Base-by-base conservation (phyloP, 2,888 invertebrate species). In the Tupiocoris notatus region DNA sequence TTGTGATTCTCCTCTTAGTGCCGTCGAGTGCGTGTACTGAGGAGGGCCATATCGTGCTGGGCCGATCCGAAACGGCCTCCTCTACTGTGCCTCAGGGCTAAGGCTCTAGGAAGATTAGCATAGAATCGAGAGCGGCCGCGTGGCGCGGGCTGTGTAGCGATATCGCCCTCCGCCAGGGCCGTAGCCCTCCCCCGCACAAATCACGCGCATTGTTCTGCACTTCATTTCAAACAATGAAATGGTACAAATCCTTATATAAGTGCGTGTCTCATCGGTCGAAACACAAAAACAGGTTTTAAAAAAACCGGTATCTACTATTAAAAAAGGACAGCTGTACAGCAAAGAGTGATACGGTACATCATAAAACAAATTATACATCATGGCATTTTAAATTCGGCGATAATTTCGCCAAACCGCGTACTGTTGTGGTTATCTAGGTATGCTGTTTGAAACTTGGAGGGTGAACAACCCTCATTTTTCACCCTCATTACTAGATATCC, bases 211-310 rank as follows among this genome's bases (percentile, higher is more conserved):
- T 39, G 2, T 2, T 39, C 17, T 16, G 22, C 3, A 18, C 63
- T 39, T 21, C 21, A 22, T 18, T 67, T 22, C 56, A 67, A 67
- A 67, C 67, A 67, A 67, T 67, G 67, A 67, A 67, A 67, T 67
- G 67, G 56, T 67, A 67, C 67, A 56, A 67, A 67, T 67, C 67
- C 67, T 67, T 67, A 67, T 57, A 56, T 67, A 67, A 67, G 67
- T 67, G 67, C 57, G 39, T 39, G 39, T 12, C n/a, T n/a, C n/a
- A n/a, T n/a, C n/a, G n/a, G n/a, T n/a, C n/a, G n/a, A n/a, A n/a
- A n/a, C n/a, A n/a, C n/a, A n/a, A n/a, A n/a, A n/a, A n/a, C n/a
- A n/a, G n/a, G n/a, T n/a, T n/a, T n/a, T n/a, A n/a, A n/a, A n/a
- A n/a, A n/a, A n/a, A n/a, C n/a, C n/a, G n/a, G n/a, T n/a, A n/a